A percentile compares a stretch with the other conserved stretches of the same genome.
Conservation (phyloP, 1,140 invertebrate species). For the Drosophila oshimai region DNA sequence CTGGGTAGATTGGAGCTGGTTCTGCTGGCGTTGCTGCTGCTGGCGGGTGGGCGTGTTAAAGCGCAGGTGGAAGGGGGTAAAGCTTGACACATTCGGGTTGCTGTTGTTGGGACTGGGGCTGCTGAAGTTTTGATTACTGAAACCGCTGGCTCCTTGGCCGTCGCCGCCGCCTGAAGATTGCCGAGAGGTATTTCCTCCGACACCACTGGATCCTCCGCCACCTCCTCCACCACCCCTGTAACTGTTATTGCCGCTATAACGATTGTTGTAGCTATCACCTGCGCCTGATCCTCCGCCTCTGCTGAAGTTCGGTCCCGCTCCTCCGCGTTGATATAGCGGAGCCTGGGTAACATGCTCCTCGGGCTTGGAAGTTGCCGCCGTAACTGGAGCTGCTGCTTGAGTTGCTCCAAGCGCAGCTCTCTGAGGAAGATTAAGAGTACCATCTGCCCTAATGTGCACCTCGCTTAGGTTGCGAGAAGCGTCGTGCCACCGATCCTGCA, state of each 20-base stretch:
- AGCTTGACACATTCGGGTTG: slow-evolving; percentile 26
- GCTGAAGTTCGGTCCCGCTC: slow-evolving; percentile 82
- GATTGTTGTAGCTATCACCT: slow-evolving; percentile 82
- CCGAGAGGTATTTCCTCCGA: slow-evolving; percentile 63
- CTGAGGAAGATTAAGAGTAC: slow-evolving; percentile 70
- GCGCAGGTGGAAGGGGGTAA: slow-evolving; percentile 72
- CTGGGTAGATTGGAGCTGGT: slow-evolving; percentile 1
- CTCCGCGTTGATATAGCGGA: slow-evolving; percentile 85
- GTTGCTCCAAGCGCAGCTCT: slow-evolving; percentile 31
- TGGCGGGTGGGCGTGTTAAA: slow-evolving; percentile 66
- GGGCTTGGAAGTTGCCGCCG: slow-evolving; percentile 17
- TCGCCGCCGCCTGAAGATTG: slow-evolving; percentile 24
- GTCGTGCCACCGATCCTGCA: slow-evolving; percentile 89
- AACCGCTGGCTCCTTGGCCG: slow-evolving; percentile 7
- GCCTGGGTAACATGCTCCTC: slow-evolving; percentile 83
- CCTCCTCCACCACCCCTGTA: slow-evolving; percentile 71
- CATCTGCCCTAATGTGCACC: slow-evolving; percentile 69
- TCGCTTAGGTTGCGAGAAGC: slow-evolving; percentile 64
- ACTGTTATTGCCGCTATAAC: slow-evolving; percentile 78
- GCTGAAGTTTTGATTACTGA: slow-evolving; percentile 44
- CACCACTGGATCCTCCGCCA: slow-evolving; percentile 61
- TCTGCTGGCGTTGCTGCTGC: slow-evolving; percentile 58
- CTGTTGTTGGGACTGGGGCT: slow-evolving; percentile 34
- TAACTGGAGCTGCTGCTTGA: slow-evolving; percentile 8
- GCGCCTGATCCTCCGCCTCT: slow-evolving; percentile 66